Evolutionary conservation across 1,140 invertebrate species (phyloP).

Genomic region (Sipha flava): DNA sequence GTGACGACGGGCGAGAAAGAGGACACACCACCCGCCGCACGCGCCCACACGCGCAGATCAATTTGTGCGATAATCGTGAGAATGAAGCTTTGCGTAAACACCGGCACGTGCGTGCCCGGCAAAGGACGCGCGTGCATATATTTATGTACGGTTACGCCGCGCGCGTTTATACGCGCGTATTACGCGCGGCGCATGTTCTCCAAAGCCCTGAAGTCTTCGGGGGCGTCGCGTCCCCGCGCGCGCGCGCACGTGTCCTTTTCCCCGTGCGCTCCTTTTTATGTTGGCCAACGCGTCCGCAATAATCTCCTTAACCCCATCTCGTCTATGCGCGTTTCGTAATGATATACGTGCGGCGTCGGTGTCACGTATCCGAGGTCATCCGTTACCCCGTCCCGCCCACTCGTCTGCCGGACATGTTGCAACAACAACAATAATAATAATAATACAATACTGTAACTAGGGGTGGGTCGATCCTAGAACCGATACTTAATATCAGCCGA

Average conservation of each 20-base stretch:
- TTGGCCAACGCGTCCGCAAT: background rate
- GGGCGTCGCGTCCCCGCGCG: background rate
- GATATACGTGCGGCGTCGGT: too few species aligned
- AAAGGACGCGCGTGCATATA: background rate
- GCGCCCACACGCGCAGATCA: slow-evolving; percentile 10
- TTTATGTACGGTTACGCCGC: background rate
- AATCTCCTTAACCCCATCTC: background rate
- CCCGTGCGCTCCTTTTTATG: too few species aligned
- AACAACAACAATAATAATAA: too few species aligned
- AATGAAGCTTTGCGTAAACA: slow-evolving; percentile 24
- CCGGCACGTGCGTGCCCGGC: slow-evolving; percentile 7
- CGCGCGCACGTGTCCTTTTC: background rate
- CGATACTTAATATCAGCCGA: too few species aligned
- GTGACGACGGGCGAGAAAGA: too few species aligned
- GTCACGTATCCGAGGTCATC: too few species aligned
- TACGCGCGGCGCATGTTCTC: background rate
- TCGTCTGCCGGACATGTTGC: too few species aligned
- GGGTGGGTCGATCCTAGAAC: too few species aligned
- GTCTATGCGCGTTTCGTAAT: too few species aligned
- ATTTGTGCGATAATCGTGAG: slow-evolving; percentile 32
- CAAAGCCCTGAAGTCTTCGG: slow-evolving; percentile 19
- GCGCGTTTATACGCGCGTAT: too few species aligned
- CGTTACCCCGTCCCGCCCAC: too few species aligned
- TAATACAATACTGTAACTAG: too few species aligned
- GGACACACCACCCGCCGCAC: background rate